A percentile compares a stretch with the other conserved stretches of the same genome.
Evolutionary conservation across 2,888 invertebrate species (phyloP).

Genomic region (Salpingus planirostris): DNA sequence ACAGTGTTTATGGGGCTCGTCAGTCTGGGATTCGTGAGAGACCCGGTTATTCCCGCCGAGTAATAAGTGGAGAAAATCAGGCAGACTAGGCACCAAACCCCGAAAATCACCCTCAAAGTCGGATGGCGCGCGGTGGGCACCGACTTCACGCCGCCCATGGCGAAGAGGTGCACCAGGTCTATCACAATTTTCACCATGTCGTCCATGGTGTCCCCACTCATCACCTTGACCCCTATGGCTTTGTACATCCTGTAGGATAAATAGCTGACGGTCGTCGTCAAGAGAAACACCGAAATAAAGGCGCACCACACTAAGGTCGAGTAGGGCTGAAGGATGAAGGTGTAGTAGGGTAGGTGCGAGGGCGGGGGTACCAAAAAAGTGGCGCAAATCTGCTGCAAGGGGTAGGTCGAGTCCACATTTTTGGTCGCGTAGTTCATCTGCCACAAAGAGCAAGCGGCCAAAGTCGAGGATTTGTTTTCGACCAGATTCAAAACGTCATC

Average conservation of each 20-base stretch:
- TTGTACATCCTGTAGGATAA: too few species aligned
- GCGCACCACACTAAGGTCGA: slow-evolving; percentile 6
- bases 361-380: slow-evolving; percentile 21
- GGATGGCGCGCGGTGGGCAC: slow-evolving; percentile 4
- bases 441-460: slow-evolving; percentile 9
- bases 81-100: slow-evolving; percentile 11
- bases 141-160: slow-evolving; percentile 2
- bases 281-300: not conserved
- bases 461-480: slow-evolving; percentile 2
- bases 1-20: slow-evolving; percentile 10
- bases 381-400: slow-evolving; percentile 13
- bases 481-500: not conserved
- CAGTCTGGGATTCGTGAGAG: slow-evolving; percentile 12
- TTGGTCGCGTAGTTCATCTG: not conserved
- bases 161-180: slow-evolving; percentile 5
- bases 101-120: slow-evolving; percentile 7
- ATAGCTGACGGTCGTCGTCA: too few species aligned
- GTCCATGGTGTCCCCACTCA: not conserved
- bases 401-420: slow-evolving; percentile 6
- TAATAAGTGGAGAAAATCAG: slow-evolving; percentile 14
- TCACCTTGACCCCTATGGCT: not conserved
- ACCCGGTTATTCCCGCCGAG: slow-evolving; percentile 17
- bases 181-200: slow-evolving; percentile 3
- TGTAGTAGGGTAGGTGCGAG: slow-evolving; percentile 6
- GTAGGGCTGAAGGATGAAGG: slow-evolving; percentile 16